Base-by-base conservation (phyloP, 2,113 vertebrate species). In the Nipponia nippon region DNA sequence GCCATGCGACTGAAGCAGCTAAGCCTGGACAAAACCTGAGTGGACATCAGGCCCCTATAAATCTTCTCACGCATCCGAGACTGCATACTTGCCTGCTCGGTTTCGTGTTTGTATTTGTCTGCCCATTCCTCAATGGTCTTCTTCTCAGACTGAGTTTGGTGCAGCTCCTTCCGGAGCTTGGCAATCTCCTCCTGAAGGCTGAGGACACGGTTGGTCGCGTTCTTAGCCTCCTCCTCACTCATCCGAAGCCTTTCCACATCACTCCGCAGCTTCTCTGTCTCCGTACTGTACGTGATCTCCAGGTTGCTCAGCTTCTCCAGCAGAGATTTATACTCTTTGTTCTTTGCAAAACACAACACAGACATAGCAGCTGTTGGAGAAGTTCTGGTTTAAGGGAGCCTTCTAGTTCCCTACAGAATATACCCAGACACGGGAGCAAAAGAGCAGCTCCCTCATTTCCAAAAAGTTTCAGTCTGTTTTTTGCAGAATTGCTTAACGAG, bases 101-200 rank as follows among this genome's bases (percentile, higher is more conserved):
- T 99, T 96, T 99, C 99, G 44, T 98, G 96, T 95, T 98, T 99
- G 97, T 99, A 99, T 38, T 84, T 98, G 81, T 99, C 98, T 6
- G 99, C 99, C 98, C 98, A 92, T 52, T 99, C 99, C 95, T 99
- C 99, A 63, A 99, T 99, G 69, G 96, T 98, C 95, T 98, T 99
- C 97, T 99, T 99, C 98, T 99, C 99, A 13, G 98, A 97, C 95
- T 98, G 99, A 1, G 99, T 99, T 89, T 97, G 96, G 34, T 97
- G 97, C 95, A 99, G 98, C 93, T 99, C 99, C 96, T 98, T 99
- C 53, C 92, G 98, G 59, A 99, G 99, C 85, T 96, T 98, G 97
- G 98, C 98, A 61, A 99, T 98, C 98, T 99, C 99, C 90, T 99
- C 99, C 98, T 98, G 98, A 20, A 99, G 98, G 69, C 97, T 98